A percentile compares a stretch with the other conserved stretches of the same genome.
Conservation (phyloP, 2,797 vertebrate genomes). For the Hypotaenidia okinawae region DNA sequence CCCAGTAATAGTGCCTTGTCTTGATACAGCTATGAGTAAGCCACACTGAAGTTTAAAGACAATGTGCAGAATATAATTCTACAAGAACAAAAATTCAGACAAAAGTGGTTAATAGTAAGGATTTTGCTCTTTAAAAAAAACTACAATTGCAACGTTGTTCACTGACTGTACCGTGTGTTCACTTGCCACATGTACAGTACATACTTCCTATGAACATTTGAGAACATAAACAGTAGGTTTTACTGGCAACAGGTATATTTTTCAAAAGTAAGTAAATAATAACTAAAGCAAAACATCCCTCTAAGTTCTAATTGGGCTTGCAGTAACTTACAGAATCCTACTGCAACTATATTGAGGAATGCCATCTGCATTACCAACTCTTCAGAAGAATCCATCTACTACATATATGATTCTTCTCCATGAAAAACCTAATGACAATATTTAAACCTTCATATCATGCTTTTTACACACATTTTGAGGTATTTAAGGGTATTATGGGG, state of each 20-base stretch:
- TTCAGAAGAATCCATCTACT: background rate
- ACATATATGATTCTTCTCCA: background rate
- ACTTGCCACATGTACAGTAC: background rate
- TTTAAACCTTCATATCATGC: background rate
- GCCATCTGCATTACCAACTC: background rate
- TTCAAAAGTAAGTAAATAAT: background rate
- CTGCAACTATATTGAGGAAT: background rate
- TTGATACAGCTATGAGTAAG: background rate
- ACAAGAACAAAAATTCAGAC: background rate
- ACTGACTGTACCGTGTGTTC: background rate
- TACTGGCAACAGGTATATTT: background rate
- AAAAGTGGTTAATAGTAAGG: background rate
- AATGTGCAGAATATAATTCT: background rate
- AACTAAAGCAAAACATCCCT: background rate
- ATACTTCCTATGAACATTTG: background rate
- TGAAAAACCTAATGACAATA: background rate
- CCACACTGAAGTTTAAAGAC: background rate
- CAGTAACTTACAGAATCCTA: background rate
- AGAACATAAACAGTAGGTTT: background rate
- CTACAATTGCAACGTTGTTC: background rate
- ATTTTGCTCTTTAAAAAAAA: background rate
- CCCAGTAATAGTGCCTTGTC: background rate
- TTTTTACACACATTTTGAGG: background rate
- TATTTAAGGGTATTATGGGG: background rate
- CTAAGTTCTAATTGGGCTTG: background rate